phyloP scores from a whole-genome alignment of 2,797 vertebrate genomes.

The Gadopsis marmoratus region DNA sequence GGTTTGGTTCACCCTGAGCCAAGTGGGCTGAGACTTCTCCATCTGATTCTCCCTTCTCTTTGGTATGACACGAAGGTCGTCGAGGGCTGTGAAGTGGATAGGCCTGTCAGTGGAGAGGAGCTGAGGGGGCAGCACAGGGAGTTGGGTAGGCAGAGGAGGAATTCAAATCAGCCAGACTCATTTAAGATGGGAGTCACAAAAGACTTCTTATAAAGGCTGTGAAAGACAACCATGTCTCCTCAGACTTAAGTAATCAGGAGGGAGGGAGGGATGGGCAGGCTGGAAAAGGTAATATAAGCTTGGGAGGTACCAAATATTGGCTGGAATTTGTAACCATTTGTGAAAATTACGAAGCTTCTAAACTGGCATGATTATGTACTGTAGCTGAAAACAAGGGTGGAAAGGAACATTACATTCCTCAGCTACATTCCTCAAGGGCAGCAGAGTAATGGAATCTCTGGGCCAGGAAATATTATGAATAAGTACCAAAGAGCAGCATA shows the following conservation, averaged over 20 bases:
- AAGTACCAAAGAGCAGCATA: slow-evolving; percentile 44
- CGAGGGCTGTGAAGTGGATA: slow-evolving; percentile 61
- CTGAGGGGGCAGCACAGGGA: slow-evolving; percentile 47
- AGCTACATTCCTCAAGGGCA: slow-evolving; percentile 56
- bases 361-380: slow-evolving; percentile 38
- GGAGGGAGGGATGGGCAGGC: neutral
- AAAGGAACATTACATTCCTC: slow-evolving; percentile 57
- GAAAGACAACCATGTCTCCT: slow-evolving; percentile 9
- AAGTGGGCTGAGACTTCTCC: slow-evolving; percentile 30
- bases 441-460: slow-evolving; percentile 43
- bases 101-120: slow-evolving; percentile 61
- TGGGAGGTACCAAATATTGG: slow-evolving; percentile 21
- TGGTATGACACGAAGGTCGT: slow-evolving; percentile 61
- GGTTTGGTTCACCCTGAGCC: slow-evolving; percentile 25
- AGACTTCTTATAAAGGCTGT: slow-evolving; percentile 31
- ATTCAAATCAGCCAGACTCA: slow-evolving; percentile 61
- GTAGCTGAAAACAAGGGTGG: slow-evolving; percentile 57
- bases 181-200: slow-evolving; percentile 41
- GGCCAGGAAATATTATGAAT: slow-evolving; percentile 46
- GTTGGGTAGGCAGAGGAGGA: slow-evolving; percentile 44
- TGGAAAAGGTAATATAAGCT: slow-evolving; percentile 4
- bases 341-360: slow-evolving; percentile 53
- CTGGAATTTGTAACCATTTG: slow-evolving; percentile 40
- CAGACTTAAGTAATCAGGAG: slow-evolving; percentile 24
- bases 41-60: slow-evolving; percentile 47